phyloP scores from a whole-genome alignment of 2,113 vertebrate genomes.

The Oriolus oriolus region DNA sequence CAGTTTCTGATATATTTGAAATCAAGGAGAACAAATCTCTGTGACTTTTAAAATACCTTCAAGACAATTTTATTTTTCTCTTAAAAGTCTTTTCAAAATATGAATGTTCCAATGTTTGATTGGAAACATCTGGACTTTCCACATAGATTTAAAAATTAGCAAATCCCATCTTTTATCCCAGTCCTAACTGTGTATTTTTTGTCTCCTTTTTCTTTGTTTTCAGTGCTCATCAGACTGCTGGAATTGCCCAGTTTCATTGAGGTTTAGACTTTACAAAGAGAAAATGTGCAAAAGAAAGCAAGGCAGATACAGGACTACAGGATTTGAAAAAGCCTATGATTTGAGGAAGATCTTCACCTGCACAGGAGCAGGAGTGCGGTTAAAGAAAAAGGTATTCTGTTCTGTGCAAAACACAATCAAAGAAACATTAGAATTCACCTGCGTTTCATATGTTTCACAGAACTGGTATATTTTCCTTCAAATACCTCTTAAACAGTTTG shows the following conservation, averaged over 20 bases:
- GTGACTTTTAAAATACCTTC: neutral
- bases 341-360: neutral
- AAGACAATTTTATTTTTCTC: neutral
- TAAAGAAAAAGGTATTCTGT: neutral
- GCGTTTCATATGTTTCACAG: neutral
- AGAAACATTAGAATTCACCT: neutral
- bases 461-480: neutral
- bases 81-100: neutral
- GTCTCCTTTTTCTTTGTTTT: neutral
- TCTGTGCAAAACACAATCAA: neutral
- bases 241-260: neutral
- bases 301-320: neutral
- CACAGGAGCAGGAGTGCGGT: neutral
- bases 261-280: neutral
- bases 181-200: neutral
- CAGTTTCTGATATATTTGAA: neutral
- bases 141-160: neutral
- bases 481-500: neutral
- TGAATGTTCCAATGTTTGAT: neutral
- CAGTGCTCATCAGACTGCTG: neutral
- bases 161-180: neutral
- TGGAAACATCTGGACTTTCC: neutral
- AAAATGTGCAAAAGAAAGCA: neutral
- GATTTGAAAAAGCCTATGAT: neutral
- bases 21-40: neutral